Conservation (phyloP, 2,113 vertebrate species). For the Haemorhous mexicanus region DNA sequence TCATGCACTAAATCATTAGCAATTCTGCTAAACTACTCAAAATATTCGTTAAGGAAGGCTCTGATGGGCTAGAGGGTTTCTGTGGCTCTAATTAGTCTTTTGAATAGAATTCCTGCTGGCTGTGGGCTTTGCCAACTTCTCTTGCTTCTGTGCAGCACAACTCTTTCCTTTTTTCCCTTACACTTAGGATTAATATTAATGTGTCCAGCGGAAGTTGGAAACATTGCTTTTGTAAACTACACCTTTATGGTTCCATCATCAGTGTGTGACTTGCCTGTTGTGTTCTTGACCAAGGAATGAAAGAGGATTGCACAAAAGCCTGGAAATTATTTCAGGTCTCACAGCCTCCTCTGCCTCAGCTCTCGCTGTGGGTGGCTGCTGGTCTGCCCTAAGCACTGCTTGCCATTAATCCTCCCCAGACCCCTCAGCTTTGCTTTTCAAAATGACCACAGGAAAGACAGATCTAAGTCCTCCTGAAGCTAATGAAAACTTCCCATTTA, state of each 20-base stretch:
- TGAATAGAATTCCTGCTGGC: conserved; percentile 37
- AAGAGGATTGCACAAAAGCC: not conserved
- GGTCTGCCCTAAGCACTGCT: not conserved
- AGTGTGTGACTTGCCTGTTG: not conserved
- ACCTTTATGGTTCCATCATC: not conserved
- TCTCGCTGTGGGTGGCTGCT: not conserved
- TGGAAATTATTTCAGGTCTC: not conserved
- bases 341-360: not conserved
- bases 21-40: conserved; percentile 26
- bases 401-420: not conserved
- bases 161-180: conserved; percentile 1
- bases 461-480: not conserved
- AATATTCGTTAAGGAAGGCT: not conserved
- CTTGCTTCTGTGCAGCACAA: conserved; percentile 22
- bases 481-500: not conserved
- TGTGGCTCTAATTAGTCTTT: conserved; percentile 36
- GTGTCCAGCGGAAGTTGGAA: not conserved
- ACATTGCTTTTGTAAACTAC: not conserved
- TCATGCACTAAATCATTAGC: conserved; percentile 43
- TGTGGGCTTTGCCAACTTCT: conserved; percentile 23
- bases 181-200: not conserved
- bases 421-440: not conserved
- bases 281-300: not conserved
- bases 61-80: conserved; percentile 6
- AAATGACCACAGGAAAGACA: not conserved